Evolutionary conservation across 2,113 vertebrate genomes (phyloP).

Genomic region (Trogon surrucura): DNA sequence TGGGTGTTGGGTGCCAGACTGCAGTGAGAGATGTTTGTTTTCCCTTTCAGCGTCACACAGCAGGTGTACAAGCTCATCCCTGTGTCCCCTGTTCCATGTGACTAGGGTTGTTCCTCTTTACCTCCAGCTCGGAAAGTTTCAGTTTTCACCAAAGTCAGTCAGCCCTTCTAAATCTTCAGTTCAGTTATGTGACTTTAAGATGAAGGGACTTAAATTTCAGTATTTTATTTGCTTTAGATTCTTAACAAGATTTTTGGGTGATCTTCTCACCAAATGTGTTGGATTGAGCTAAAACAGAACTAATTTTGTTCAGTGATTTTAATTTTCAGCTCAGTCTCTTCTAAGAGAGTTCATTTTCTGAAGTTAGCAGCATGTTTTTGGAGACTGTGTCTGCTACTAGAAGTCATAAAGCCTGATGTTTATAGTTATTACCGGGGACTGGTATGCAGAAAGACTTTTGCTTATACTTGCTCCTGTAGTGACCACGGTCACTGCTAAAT

Average conservation of each 20-base stretch:
- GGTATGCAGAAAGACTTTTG: too few species aligned
- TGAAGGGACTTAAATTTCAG: not conserved
- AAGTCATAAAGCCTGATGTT: too few species aligned
- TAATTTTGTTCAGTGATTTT: too few species aligned
- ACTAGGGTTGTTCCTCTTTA: not conserved
- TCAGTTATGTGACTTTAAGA: not conserved
- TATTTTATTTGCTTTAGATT: not conserved
- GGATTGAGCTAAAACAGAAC: too few species aligned
- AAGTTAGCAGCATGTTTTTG: too few species aligned
- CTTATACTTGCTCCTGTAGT: too few species aligned
- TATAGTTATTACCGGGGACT: too few species aligned
- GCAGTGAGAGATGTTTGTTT: not conserved
- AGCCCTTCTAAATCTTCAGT: not conserved
- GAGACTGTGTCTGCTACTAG: too few species aligned
- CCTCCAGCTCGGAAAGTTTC: not conserved
- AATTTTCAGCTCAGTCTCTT: too few species aligned
- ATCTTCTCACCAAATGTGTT: not conserved
- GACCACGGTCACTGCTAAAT: too few species aligned
- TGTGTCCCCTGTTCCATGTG: not conserved
- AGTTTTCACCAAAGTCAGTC: not conserved
- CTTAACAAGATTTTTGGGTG: not conserved
- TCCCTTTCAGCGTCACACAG: not conserved
- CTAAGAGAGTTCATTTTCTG: too few species aligned
- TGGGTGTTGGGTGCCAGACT: not conserved
- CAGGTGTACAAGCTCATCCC: not conserved